Evolutionary conservation across 37 sponge, comb jelly and placozoan species (phyloP), one percentile per base, ranked within the genome.

Genomic region (Cladorhizidae sp.): DNA sequence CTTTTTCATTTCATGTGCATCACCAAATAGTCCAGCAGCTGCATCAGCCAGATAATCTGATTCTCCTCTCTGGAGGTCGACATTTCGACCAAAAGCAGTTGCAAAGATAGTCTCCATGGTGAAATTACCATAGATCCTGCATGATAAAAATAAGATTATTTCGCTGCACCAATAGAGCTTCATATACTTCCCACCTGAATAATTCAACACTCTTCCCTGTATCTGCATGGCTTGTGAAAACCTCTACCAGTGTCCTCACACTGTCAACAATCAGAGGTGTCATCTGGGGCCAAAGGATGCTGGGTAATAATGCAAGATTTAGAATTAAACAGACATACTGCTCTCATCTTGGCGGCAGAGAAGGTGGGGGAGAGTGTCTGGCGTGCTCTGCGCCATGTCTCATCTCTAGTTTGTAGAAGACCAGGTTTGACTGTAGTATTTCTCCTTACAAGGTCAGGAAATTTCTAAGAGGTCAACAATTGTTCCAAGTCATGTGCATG

Each of bases 31-130:
- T 42, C 21, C 58, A 29, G 37, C 59, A 23, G 78, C 79, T 51
- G 81, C 72, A 23, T 76, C 57, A 35, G 85, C 80, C 39, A 92
- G 72, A 41, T 80, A 28, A 62, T 93, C 85, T 54, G 54, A 75
- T 29, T 84, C 67, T 42, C 92, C 88, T 28, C 42, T 51, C 36
- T 75, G 76, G 22, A 84, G 11, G 26, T 77, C 58, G 25, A 84
- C 56, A 17, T 72, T 64, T 1, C 81, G 80, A 21, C 92, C 84
- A 70, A 91, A 91, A 2, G 80, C 92, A 31, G 73, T 79, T 12
- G 85, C 92, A 57, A 91, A 33, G 26, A 91, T 82, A 20, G 89
- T 82, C 67, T 91, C 92, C 85, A 91, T 83, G 43, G 88, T 84
- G 67, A 84, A 84, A 28, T 52, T 29, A 0, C 82, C 78, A 79